These are phyloP conservation scores for Laticauda laticaudata DNA, from an alignment of 2,113 vertebrate genomes.

Conservation along the genomic window DNA sequence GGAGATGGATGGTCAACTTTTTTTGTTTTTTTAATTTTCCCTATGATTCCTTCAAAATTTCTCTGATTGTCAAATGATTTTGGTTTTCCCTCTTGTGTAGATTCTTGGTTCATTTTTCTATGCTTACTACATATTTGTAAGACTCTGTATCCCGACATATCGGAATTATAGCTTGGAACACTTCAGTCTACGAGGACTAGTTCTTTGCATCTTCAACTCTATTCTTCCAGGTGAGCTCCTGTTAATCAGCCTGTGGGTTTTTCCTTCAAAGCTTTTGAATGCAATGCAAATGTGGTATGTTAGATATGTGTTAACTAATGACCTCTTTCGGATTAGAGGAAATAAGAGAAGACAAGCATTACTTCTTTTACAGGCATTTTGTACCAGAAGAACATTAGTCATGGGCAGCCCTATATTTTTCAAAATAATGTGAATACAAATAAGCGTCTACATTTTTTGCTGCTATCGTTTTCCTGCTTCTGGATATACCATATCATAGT, in stretches of 20 bases:
- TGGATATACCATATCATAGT: background rate
- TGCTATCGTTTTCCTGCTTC: background rate
- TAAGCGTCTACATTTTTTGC: background rate
- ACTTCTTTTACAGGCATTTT: background rate
- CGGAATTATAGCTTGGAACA: slow-evolving; percentile 83
- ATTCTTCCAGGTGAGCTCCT: slow-evolving; percentile 85
- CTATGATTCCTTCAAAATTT: background rate
- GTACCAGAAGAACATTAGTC: background rate
- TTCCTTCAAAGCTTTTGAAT: background rate
- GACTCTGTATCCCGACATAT: slow-evolving; percentile 89
- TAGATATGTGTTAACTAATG: background rate
- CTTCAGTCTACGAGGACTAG: slow-evolving; percentile 85
- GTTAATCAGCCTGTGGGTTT: background rate
- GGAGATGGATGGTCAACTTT: no score
- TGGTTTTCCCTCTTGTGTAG: slow-evolving; percentile 60
- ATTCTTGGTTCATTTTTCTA: slow-evolving; percentile 92
- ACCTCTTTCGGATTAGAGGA: background rate
- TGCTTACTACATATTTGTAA: slow-evolving; percentile 89
- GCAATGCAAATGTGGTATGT: background rate
- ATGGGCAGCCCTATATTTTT: background rate
- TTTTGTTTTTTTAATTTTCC: background rate
- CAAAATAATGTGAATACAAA: background rate
- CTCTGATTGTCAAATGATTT: background rate
- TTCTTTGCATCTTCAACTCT: slow-evolving; percentile 93
- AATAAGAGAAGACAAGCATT: background rate